Percentiles rank a stretch among this genome's conserved stretches.
phyloP scores from a whole-genome alignment of 64 coral and sea anemone species.

The Acropora yongei region DNA sequence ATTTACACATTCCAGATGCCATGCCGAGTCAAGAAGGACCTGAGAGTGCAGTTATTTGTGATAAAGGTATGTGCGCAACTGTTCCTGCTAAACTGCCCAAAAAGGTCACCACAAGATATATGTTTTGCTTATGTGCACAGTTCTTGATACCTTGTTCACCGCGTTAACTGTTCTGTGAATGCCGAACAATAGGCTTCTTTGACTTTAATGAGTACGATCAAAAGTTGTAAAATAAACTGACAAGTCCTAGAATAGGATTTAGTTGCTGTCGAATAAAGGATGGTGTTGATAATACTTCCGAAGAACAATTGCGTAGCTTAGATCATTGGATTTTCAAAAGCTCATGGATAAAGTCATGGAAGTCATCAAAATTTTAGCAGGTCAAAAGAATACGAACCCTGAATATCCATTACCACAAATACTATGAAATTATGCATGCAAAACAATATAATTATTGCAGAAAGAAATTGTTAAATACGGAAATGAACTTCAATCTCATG shows the following conservation, averaged over 20 bases:
- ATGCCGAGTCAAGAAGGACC: too few species aligned
- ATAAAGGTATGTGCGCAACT: too few species aligned
- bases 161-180: neutral
- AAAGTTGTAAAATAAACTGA: neutral
- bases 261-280: neutral
- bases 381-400: neutral
- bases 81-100: too few species aligned
- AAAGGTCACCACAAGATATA: neutral
- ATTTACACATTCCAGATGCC: too few species aligned
- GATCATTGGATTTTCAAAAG: neutral
- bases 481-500: neutral
- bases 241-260: neutral
- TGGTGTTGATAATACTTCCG: neutral
- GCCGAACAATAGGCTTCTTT: neutral
- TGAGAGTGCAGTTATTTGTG: too few species aligned
- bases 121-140: neutral
- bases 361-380: neutral
- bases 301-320: neutral
- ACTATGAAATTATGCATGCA: slow-evolving; percentile 7
- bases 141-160: neutral
- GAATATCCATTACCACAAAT: slow-evolving; percentile 3
- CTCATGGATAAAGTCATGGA: neutral
- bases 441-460: neutral
- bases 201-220: neutral
- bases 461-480: neutral